Evolutionary conservation across 1,140 invertebrate species (phyloP), one percentile per base, ranked within the genome.

Genomic region (Drosophila triauraria): DNA sequence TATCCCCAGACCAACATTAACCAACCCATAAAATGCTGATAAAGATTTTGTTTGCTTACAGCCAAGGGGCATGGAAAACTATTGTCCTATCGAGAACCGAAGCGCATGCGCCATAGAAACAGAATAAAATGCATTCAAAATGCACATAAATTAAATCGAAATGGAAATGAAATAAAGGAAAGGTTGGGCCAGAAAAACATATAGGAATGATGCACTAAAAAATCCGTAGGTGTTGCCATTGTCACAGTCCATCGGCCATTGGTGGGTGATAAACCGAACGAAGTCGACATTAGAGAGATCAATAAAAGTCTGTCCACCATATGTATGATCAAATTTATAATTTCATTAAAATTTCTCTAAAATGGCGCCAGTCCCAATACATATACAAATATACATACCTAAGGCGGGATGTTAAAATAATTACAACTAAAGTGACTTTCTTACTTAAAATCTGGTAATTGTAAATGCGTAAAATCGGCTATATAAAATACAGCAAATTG

Each of bases 171-270:
- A 50, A 54, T 43, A 20, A 42, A 50, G 35, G 13, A 71, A 53
- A 42, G 68, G 65, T 23, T 43, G 8, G 60, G 65, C 42, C 35
- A 57, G 43, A 30, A 58, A 50, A 71, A 23, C 27, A 13, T 17
- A 53, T 20, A 20, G 43, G 35, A 50, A 56, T 50, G 54, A 61
- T 64, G 75, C 53, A 63, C 63, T 71, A 67, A 75, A 85, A 85
- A 25, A 38, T 35, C 78, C 64, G 82, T 85, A 86, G 82, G 82
- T 85, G 82, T 85, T 83, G 70, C 54, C 78, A 74, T 77, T 84
- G 62, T 81, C 78, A 85, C 78, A 78, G 63, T 47, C 44, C 46
- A 17, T 35, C 35, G 25, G 10, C 48, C 20, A 44, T 64, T 70
- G 61, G 48, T 23, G 43, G 10, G n/a, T 43, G 68, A 71, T 35